Evolutionary conservation across 2,113 vertebrate genomes (phyloP).

Genomic region (Myiozetetes cayanensis): DNA sequence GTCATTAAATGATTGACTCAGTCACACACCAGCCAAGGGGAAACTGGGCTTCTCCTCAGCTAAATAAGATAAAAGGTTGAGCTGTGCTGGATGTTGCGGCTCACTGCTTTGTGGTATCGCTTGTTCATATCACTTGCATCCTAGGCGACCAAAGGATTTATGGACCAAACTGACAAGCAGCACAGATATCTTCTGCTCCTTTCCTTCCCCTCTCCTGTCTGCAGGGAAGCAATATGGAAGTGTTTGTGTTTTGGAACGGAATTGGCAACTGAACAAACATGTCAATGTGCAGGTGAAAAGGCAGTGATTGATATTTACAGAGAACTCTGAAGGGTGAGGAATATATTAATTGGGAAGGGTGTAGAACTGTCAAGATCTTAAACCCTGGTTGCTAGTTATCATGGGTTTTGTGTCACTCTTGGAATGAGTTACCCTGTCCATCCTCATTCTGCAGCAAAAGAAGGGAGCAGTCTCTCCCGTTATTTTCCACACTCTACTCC

Average conservation of each 20-base stretch:
- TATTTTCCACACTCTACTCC: background rate
- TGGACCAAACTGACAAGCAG: background rate
- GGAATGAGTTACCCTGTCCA: background rate
- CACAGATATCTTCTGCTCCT: background rate
- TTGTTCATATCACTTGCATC: background rate
- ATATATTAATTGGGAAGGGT: background rate
- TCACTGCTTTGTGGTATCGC: background rate
- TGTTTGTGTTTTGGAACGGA: background rate
- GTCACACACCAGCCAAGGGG: background rate
- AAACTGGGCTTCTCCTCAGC: background rate
- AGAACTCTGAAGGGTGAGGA: background rate
- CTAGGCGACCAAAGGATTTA: background rate
- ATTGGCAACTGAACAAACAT: background rate
- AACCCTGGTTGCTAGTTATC: background rate
- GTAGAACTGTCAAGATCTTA: background rate
- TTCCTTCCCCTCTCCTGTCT: background rate
- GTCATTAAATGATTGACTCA: background rate
- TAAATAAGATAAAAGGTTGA: background rate
- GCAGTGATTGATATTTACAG: background rate
- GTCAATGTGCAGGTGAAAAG: background rate
- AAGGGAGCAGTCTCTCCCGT: background rate
- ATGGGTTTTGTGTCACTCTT: background rate
- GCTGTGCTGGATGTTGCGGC: background rate
- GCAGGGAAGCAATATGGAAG: background rate
- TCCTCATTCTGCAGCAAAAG: background rate